phyloP scores from a whole-genome alignment of 1,140 invertebrate species.

The Thrips palmi region DNA sequence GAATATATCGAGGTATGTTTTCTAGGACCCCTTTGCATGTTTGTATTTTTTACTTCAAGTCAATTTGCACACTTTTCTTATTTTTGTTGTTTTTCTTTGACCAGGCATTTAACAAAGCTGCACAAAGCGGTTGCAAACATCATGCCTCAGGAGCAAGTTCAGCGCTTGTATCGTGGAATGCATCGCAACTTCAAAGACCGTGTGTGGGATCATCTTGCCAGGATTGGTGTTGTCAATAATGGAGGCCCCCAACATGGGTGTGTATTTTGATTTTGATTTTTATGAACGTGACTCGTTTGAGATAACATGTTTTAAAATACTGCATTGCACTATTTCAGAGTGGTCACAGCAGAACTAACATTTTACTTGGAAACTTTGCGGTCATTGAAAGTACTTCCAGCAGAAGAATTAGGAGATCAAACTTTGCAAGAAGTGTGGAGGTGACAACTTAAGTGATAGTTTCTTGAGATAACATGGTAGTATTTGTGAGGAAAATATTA shows the following conservation, averaged over 20 bases:
- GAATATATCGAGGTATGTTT: conserved; percentile 50
- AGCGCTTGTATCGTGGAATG: conserved; percentile 62
- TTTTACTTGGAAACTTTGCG: conserved; percentile 89
- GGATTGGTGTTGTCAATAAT: conserved; percentile 82
- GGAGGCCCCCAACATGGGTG: conserved; percentile 89
- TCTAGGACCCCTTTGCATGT: neutral
- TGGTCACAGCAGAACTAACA: conserved; percentile 86
- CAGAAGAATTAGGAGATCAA: conserved; percentile 49
- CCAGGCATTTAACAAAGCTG: conserved; percentile 72
- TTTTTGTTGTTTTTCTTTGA: conserved; percentile 21
- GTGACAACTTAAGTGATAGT: too few species aligned
- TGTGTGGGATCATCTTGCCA: conserved; percentile 60
- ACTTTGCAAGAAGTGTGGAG: too few species aligned
- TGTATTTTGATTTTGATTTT: conserved; percentile 13
- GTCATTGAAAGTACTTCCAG: conserved; percentile 60
- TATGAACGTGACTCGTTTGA: neutral
- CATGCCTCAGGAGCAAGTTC: conserved; percentile 50
- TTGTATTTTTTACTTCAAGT: neutral
- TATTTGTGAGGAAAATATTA: too few species aligned
- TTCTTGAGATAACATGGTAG: too few species aligned
- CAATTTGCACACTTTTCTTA: conserved; percentile 13
- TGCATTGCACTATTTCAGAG: conserved; percentile 25
- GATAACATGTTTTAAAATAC: conserved; percentile 1
- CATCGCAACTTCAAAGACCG: conserved; percentile 76
- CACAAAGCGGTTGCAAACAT: conserved; percentile 77